Evolutionary conservation across 2,113 vertebrate species (phyloP), one percentile per base, ranked within the genome.

Genomic region (Mastomys natalensis): DNA sequence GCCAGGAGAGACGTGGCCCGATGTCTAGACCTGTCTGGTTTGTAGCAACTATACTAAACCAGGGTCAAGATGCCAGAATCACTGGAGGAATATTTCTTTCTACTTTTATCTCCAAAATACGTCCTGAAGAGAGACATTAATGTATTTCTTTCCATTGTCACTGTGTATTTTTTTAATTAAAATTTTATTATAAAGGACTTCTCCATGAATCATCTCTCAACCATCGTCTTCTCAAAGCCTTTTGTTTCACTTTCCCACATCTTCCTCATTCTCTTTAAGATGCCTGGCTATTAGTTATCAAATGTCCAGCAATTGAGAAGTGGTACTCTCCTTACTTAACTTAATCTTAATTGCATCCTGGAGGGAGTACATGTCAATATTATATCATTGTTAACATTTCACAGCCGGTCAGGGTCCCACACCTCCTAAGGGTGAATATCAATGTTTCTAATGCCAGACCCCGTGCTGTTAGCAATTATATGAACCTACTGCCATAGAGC

Each of bases 311-410:
- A 66, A 22, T 66, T 11, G 19, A 51, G 29, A 87, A 95, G 45
- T 74, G 7, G 51, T 72, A 31, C 29, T 22, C 80, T 60, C 31
- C 37, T 88, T 68, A 87, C 77, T 81, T 96, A 29, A 66, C 85
- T 91, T 90, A 93, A 87, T 93, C 90, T 66, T 93, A 80, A 90
- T 48, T 80, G 64, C 26, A 89, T 51, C 85, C 87, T 68, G 12
- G 48, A 73, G 60, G 34, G 91, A 91, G 19, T 76, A 94, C 37
- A 34, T 62, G 82, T 43, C 85, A n/a, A 58, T 92, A 77, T 84
- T 91, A 73, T 45, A 73, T 62, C 43, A 72, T 37, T 31, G 55
- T 74, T 74, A 93, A 92, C 85, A 92, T 85, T 92, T 93, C 70
- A 60, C n/a, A 77, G 85, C n/a, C 40, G 24, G 81, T 89, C 53